A percentile compares a stretch with the other conserved stretches of the same genome.
phyloP scores from a whole-genome alignment of 2,113 vertebrate genomes.

The Malurus elegans region DNA sequence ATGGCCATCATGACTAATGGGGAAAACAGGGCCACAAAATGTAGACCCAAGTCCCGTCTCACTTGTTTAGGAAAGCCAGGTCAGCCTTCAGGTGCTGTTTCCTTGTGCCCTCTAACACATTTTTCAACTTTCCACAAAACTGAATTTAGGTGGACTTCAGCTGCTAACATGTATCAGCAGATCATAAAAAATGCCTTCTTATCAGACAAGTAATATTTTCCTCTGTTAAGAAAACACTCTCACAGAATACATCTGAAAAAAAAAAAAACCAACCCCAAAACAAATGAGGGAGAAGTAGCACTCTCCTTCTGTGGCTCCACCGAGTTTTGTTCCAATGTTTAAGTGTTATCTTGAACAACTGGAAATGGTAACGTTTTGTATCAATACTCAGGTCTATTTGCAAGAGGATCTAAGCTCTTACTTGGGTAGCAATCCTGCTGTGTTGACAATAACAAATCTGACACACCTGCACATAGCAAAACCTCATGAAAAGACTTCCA shows the following conservation, averaged over 20 bases:
- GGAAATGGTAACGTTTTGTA: not conserved
- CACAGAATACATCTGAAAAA: not conserved
- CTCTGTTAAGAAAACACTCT: not conserved
- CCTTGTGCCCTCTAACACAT: not conserved
- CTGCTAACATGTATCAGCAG: not conserved
- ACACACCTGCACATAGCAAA: slow-evolving; percentile 35
- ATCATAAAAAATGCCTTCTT: not conserved
- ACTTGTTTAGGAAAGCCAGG: not conserved
- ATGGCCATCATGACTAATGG: fast-evolving
- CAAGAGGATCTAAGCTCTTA: slow-evolving; percentile 11
- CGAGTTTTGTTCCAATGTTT: not conserved
- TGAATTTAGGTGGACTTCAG: not conserved
- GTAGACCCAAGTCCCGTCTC: not conserved
- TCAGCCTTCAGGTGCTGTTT: not conserved
- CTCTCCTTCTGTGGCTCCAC: not conserved
- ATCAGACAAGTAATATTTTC: not conserved
- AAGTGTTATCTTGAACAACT: not conserved
- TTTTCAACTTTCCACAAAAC: not conserved
- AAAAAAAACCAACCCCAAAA: not conserved
- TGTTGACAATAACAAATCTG: slow-evolving; percentile 38
- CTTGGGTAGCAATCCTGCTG: not conserved
- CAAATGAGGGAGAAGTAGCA: not conserved
- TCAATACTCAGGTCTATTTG: not conserved
- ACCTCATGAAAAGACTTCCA: slow-evolving; percentile 42
- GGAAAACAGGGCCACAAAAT: not conserved